Conservation (phyloP, 2,888 invertebrate species). For the Lasioglossum marginatum region DNA sequence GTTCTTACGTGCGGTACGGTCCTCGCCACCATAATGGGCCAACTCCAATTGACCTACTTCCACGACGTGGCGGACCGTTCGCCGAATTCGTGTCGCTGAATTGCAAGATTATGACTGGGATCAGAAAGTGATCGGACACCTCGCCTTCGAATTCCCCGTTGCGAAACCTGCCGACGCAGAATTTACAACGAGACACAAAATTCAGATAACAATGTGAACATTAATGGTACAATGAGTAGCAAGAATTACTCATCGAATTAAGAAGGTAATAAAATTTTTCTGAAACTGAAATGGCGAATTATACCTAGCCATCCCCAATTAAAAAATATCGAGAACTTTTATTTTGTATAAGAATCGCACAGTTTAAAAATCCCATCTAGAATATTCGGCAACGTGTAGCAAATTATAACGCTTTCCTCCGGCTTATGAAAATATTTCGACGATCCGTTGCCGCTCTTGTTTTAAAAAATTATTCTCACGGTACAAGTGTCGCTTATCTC, state of each 20-base stretch:
- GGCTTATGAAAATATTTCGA: not conserved
- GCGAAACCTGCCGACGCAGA: not conserved
- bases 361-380: no score
- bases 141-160: not conserved
- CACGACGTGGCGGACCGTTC: not conserved
- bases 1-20: conserved; percentile 32
- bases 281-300: no score
- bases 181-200: no score
- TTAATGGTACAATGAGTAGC: no score
- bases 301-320: no score
- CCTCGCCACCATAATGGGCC: conserved; percentile 23
- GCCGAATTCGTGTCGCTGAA: conserved; percentile 18
- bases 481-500: not conserved
- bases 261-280: no score
- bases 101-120: conserved; percentile 17
- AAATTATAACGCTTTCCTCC: not conserved
- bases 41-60: conserved; percentile 38
- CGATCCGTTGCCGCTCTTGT: not conserved
- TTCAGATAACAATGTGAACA: no score
- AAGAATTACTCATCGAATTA: no score
- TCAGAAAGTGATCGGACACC: conserved; percentile 21
- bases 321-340: no score
- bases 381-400: not conserved
- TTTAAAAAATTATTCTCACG: not conserved
- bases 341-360: no score